These are phyloP conservation scores for Marisa cornuarietis DNA, from an alignment of 1,140 invertebrate species.

Conservation along the genomic window DNA sequence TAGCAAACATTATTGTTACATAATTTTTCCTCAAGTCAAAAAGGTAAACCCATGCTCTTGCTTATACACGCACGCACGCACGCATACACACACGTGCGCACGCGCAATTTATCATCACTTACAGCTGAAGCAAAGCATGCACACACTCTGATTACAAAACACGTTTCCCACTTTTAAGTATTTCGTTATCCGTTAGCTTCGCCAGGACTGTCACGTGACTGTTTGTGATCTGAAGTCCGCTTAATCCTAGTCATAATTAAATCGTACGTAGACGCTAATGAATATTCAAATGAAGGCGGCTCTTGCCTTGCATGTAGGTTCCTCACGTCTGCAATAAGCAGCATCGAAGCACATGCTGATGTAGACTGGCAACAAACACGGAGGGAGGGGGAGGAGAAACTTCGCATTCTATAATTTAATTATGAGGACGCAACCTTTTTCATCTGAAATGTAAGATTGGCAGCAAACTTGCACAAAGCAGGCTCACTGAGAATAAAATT, in stretches of 20 bases:
- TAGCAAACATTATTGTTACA: background rate
- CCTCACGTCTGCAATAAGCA: too few species aligned
- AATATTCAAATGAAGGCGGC: too few species aligned
- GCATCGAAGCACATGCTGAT: too few species aligned
- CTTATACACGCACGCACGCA: background rate
- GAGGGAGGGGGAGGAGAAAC: too few species aligned
- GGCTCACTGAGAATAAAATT: too few species aligned
- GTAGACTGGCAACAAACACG: too few species aligned
- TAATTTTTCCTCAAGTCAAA: background rate
- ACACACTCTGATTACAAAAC: background rate
- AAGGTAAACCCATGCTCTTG: background rate
- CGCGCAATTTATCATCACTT: background rate
- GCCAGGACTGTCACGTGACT: background rate
- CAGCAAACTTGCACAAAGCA: too few species aligned
- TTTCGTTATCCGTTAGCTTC: background rate
- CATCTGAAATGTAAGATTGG: too few species aligned
- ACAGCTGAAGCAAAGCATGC: background rate
- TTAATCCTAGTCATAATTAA: background rate
- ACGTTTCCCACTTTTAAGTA: background rate
- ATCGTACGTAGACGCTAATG: too few species aligned
- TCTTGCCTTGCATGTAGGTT: too few species aligned
- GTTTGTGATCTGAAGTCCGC: background rate
- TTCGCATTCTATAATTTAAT: too few species aligned
- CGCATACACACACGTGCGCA: background rate
- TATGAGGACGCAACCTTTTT: too few species aligned